These are phyloP conservation scores for Carabus problematicus DNA, from an alignment of 2,888 invertebrate genomes.

Conservation along the genomic window DNA sequence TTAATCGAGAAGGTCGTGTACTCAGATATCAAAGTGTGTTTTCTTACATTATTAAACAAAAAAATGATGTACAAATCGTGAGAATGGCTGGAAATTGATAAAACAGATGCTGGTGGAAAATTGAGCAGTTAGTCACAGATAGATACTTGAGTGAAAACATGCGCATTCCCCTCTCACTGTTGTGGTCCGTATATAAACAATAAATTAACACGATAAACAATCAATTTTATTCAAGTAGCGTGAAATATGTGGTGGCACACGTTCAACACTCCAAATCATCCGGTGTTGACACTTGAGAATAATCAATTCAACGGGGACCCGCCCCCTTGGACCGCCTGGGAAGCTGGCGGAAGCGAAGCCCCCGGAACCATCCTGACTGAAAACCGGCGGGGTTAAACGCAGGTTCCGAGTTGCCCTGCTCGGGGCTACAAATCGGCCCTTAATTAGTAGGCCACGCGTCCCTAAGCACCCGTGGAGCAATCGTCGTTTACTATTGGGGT, in stretches of 20 bases:
- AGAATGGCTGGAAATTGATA: no score
- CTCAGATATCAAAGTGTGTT: no score
- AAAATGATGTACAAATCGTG: no score
- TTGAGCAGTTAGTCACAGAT: no score
- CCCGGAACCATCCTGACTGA: not conserved
- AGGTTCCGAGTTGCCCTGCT: not conserved
- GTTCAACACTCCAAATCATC: conserved; percentile 37
- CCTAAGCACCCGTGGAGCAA: conserved; percentile 52
- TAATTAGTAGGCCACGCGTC: conserved; percentile 59
- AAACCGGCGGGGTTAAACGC: not conserved
- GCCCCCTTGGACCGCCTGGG: conserved; percentile 49
- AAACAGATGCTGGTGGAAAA: no score
- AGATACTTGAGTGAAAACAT: no score
- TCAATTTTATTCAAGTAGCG: conserved; percentile 49
- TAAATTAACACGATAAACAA: conserved; percentile 52
- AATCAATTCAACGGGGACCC: conserved; percentile 51
- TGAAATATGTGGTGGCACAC: conserved; percentile 45
- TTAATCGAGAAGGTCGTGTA: no score
- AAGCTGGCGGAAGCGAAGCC: conserved; percentile 31
- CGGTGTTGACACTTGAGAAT: conserved; percentile 53
- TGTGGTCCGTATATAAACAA: conserved; percentile 44
- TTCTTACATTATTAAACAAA: no score
- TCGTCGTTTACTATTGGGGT: conserved; percentile 21
- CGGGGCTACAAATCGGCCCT: conserved; percentile 46
- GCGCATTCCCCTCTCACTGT: no score